Evolutionary conservation across 2,113 vertebrate genomes (phyloP).

Genomic region (Electrona antarctica): DNA sequence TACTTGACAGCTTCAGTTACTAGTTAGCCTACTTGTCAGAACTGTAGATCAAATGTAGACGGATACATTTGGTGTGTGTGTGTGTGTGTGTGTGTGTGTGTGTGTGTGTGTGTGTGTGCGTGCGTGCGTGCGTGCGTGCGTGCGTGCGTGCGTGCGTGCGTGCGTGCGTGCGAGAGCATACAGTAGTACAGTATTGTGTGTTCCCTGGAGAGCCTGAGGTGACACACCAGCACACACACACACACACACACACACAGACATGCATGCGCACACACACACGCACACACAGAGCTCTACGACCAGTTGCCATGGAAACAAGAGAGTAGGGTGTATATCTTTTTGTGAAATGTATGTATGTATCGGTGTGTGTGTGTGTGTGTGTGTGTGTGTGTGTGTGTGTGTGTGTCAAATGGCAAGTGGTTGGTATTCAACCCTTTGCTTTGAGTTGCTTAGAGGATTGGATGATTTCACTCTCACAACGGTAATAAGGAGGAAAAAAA

Average conservation of each 20-base stretch:
- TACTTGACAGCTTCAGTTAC: too few relatives aligned
- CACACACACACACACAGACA: neutral
- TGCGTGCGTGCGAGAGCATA: conserved; percentile 46
- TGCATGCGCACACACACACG: conserved; percentile 2
- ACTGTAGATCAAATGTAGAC: too few relatives aligned
- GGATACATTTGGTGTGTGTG: neutral
- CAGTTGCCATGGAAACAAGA: conserved; percentile 82
- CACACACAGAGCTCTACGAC: conserved; percentile 68
- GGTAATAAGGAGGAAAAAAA: too few relatives aligned
- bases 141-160: conserved; percentile 61
- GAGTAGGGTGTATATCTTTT: conserved; percentile 68
- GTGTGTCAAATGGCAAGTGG: conserved; percentile 6
- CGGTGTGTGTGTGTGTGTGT: conserved; percentile 37
- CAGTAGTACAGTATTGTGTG: conserved; percentile 68
- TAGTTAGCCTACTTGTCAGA: too few relatives aligned
- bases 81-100: neutral
- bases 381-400: neutral
- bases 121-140: conserved; percentile 15
- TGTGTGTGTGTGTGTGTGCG: conserved; percentile 1
- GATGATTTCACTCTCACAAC: too few relatives aligned
- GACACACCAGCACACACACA: conserved; percentile 62
- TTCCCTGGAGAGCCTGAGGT: conserved; percentile 62
- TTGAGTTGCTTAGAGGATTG: too few relatives aligned
- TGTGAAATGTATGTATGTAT: conserved; percentile 57
- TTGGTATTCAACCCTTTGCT: conserved; percentile 6